Evolutionary conservation across 2,113 vertebrate species (phyloP), one percentile per base, ranked within the genome.

Genomic region (Mesocricetus auratus): DNA sequence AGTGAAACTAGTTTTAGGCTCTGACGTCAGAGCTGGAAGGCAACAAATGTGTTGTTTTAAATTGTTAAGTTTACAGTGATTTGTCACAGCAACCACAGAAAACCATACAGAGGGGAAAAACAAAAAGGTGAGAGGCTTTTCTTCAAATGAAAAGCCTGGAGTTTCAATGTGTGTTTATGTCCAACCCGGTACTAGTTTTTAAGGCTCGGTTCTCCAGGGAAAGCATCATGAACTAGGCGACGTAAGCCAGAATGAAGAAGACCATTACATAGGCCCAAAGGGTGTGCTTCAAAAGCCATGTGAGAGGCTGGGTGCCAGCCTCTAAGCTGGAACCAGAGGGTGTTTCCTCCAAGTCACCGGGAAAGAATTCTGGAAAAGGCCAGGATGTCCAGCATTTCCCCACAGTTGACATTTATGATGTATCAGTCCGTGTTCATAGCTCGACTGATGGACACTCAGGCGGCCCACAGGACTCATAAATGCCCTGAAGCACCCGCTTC

Each of bases 301-400:
- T 29, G 81, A 12, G 39, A 90, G 94, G 79, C 60, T 10, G 26
- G 53, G n/a, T 24, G 56, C 82, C 90, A 85, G 95, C 50, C 92
- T 66, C 66, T 47, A n/a, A 22, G 47, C 17, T 36, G 89, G 75
- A 95, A 73, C 33, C 62, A 56, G 92, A 83, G 53, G 16, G 56
- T 66, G 62, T 71, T 94, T 62, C 89, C 86, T 93, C 26, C 47
- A 92, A 96, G 89, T 88, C 91, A 90, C 92, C 11, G 1, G 22
- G 39, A 94, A 85, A 83, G 74, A 96, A 83, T 73, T 82, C 47
- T 36, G 29, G 24, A n/a, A 42, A 74, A 62, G 39, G 71, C 92
- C 56, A 21, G 13, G 10, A 53, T 47, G 56, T 60, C 89, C 62
- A 53, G 68, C 15, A 56, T 82, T 62, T 90, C 73, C 71, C 68